phyloP scores from a whole-genome alignment of 2,113 vertebrate species.

The Rafetus swinhoei region DNA sequence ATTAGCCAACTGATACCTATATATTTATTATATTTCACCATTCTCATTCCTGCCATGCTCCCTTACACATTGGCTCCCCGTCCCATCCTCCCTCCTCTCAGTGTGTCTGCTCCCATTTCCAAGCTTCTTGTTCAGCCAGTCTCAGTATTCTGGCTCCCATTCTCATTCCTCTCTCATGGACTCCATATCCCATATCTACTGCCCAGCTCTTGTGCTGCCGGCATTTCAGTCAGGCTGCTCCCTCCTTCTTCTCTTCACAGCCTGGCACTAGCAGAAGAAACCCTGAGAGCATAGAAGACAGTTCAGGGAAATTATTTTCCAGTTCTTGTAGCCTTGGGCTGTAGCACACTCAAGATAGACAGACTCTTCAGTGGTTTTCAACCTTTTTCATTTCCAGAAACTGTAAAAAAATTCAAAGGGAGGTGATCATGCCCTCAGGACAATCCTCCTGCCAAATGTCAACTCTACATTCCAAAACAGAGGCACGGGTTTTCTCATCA shows the following conservation, averaged over 20 bases:
- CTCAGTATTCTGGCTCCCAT: not conserved
- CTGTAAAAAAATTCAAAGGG: not conserved
- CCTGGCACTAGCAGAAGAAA: not conserved
- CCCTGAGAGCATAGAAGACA: fast-evolving
- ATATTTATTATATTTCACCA: not conserved
- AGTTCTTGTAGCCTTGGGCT: constrained; percentile 7
- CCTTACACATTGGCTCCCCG: not conserved
- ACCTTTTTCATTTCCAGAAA: not conserved
- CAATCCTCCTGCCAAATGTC: not conserved
- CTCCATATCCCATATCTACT: not conserved
- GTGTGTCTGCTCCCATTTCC: not conserved
- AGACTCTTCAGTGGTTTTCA: constrained; percentile 16
- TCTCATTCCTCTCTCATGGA: not conserved
- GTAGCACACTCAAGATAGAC: constrained; percentile 42
- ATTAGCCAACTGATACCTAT: fast-evolving
- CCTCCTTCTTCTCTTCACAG: not conserved
- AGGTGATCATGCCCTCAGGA: not conserved
- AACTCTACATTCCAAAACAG: not conserved
- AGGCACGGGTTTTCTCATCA: constrained; percentile 18
- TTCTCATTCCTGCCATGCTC: not conserved
- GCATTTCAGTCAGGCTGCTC: not conserved
- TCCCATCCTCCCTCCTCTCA: not conserved
- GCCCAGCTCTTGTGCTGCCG: not conserved
- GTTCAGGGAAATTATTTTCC: constrained; percentile 33
- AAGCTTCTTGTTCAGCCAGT: not conserved